Evolutionary conservation across 1,140 invertebrate genomes (phyloP).

Genomic region (Aphis craccivora): DNA sequence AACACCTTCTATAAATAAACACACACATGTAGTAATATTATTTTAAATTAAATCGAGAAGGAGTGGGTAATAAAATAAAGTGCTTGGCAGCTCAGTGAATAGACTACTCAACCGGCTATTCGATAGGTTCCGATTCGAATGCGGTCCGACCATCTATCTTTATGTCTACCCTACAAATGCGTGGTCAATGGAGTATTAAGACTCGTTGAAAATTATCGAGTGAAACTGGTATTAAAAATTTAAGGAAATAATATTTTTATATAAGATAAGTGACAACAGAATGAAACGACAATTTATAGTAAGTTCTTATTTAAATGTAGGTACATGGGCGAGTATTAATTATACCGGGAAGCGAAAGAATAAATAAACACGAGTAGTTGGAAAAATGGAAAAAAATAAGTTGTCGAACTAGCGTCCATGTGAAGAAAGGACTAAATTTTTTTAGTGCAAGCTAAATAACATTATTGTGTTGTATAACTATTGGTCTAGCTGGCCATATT

Average conservation of each 20-base stretch:
- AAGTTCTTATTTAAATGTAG: neutral
- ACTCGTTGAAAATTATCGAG: neutral
- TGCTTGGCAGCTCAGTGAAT: neutral
- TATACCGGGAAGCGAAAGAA: neutral
- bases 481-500: neutral
- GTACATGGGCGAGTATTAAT: neutral
- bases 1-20: neutral
- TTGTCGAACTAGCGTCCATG: neutral
- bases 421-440: neutral
- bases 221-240: neutral
- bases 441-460: neutral
- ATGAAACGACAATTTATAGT: neutral
- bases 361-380: neutral
- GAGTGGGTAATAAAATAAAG: constrained; percentile 16
- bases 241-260: neutral
- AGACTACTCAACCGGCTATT: neutral
- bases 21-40: neutral
- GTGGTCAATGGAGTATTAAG: neutral
- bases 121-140: constrained; percentile 27
- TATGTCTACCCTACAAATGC: constrained; percentile 4
- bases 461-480: constrained; percentile 15
- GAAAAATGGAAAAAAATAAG: neutral
- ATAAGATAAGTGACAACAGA: neutral
- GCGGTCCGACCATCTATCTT: constrained; percentile 1
- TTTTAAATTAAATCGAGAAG: neutral